Evolutionary conservation across 2,888 invertebrate genomes (phyloP).

Genomic region (Perithous albicinctus): DNA sequence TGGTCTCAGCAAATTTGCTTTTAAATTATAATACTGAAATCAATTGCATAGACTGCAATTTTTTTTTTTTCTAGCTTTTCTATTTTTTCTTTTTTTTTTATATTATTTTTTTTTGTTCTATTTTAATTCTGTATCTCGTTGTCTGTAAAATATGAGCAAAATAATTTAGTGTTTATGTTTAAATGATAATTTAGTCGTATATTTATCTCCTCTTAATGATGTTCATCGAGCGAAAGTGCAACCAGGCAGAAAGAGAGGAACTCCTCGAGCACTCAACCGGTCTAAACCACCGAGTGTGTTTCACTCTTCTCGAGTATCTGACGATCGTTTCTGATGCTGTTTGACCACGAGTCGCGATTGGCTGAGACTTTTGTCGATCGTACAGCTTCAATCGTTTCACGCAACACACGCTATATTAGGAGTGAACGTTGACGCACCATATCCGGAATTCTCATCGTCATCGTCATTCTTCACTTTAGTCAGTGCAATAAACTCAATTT

Average conservation of each 20-base stretch:
- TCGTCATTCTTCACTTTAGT: constrained; percentile 36
- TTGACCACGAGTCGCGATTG: constrained; percentile 46
- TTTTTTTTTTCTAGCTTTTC: too few species aligned
- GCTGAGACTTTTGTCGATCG: constrained; percentile 37
- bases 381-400: constrained; percentile 53
- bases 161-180: neutral
- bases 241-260: neutral
- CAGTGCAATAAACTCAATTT: neutral
- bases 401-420: constrained; percentile 65
- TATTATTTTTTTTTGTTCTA: too few species aligned
- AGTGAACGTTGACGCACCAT: constrained; percentile 64
- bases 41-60: too few species aligned
- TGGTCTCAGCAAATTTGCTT: neutral
- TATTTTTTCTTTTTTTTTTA: too few species aligned
- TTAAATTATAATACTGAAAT: neutral
- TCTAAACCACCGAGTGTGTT: constrained; percentile 23
- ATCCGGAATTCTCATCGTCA: constrained; percentile 46
- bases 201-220: constrained; percentile 35
- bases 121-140: too few species aligned
- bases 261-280: constrained; percentile 42
- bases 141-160: too few species aligned
- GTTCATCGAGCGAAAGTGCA: constrained; percentile 39
- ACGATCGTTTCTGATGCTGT: constrained; percentile 26
- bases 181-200: neutral
- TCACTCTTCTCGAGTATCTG: constrained; percentile 12